phyloP scores from a whole-genome alignment of 1,140 invertebrate species.

The Nephila pilipes region DNA sequence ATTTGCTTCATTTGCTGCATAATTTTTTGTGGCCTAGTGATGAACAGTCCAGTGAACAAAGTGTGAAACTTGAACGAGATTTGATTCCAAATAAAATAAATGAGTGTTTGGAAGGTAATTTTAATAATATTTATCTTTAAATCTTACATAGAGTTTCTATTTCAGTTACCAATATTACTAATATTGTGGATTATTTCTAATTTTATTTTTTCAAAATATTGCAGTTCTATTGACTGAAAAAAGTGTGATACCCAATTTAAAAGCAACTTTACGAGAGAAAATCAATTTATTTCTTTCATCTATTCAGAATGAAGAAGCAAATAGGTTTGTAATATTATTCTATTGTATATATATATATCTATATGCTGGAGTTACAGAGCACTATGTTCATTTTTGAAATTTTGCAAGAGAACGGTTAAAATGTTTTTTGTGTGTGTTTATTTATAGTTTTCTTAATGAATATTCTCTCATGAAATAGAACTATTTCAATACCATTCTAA shows the following conservation, averaged over 20 bases:
- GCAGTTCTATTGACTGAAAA: not conserved
- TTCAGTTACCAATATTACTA: too few species aligned
- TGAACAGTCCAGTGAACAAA: not conserved
- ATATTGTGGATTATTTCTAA: too few species aligned
- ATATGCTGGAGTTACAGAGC: too few species aligned
- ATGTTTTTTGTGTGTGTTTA: too few species aligned
- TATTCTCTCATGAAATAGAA: too few species aligned
- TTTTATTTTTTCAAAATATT: not conserved
- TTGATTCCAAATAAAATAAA: conserved; percentile 16
- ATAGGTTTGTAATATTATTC: conserved; percentile 27
- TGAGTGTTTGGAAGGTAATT: conserved; percentile 50
- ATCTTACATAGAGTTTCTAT: not conserved
- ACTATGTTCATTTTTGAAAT: too few species aligned
- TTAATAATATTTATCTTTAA: not conserved
- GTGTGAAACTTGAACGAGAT: not conserved
- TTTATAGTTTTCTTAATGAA: too few species aligned
- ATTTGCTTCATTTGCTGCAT: conserved; percentile 42
- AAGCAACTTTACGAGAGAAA: conserved; percentile 4
- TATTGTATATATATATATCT: too few species aligned
- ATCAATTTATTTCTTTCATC: conserved; percentile 58
- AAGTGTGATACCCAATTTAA: not conserved
- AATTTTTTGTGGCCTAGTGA: conserved; percentile 48
- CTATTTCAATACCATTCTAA: too few species aligned
- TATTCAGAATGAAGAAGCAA: conserved; percentile 44
- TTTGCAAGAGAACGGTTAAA: too few species aligned